phyloP scores from a whole-genome alignment of 37 sponge, comb jelly and placozoan genomes.

The Beroe forskalii region DNA sequence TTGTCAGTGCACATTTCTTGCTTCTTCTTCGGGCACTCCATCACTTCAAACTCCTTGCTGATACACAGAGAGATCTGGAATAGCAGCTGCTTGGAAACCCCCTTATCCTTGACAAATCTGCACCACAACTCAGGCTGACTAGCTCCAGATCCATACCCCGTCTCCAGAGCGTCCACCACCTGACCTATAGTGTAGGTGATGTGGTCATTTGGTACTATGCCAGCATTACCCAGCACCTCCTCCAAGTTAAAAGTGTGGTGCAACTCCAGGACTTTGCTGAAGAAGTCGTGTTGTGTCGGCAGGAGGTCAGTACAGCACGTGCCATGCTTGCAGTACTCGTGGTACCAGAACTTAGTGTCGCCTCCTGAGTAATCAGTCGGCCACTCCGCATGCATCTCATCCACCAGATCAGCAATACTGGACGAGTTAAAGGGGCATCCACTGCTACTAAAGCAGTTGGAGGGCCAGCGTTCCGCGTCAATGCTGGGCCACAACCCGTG shows the following conservation, averaged over 20 bases:
- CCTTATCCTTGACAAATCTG: neutral
- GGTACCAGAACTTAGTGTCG: slow-evolving; percentile 62
- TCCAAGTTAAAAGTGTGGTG: neutral
- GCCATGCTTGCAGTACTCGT: slow-evolving; percentile 65
- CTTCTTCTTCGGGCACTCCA: neutral
- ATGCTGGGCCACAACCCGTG: slow-evolving; percentile 46
- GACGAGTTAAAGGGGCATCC: slow-evolving; percentile 20
- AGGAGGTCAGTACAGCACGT: slow-evolving; percentile 42
- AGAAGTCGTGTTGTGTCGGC: neutral
- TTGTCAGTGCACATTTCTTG: neutral
- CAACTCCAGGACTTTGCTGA: neutral
- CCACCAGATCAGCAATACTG: slow-evolving; percentile 13
- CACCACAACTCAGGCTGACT: neutral
- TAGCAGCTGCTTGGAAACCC: slow-evolving; percentile 1
- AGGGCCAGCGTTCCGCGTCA: neutral
- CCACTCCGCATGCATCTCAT: slow-evolving; percentile 29
- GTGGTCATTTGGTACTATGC: neutral
- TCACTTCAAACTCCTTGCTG: neutral
- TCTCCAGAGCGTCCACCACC: neutral
- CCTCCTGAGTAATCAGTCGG: slow-evolving; percentile 47
- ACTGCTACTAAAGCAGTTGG: neutral
- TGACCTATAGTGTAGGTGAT: slow-evolving; percentile 1
- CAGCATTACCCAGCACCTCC: neutral
- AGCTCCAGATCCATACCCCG: neutral
- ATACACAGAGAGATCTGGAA: slow-evolving; percentile 47